Percentiles rank a stretch among this genome's conserved stretches.
These are phyloP conservation scores for Galerucella pusilla DNA, from an alignment of 2,888 invertebrate species.

Conservation along the genomic window DNA sequence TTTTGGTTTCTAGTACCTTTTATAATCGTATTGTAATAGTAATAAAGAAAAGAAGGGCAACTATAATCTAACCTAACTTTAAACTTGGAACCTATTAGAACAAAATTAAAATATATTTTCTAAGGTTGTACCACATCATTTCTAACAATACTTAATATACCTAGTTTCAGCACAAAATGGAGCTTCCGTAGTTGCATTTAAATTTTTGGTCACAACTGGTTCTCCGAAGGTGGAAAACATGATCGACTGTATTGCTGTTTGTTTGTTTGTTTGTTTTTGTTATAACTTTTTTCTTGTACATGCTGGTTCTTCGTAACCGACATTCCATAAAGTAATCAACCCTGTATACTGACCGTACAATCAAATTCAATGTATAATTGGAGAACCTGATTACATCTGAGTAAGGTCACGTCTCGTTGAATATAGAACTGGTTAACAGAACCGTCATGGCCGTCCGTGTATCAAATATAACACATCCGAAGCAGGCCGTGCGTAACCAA, in stretches of 20 bases:
- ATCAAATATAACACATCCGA: conserved; percentile 24
- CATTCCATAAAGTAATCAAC: neutral
- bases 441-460: conserved; percentile 18
- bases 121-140: too few relatives aligned
- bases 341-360: conserved; percentile 8
- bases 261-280: neutral
- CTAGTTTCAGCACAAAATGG: too few relatives aligned
- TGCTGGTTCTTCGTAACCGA: neutral
- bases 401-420: conserved; percentile 22
- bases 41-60: too few relatives aligned
- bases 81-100: too few relatives aligned
- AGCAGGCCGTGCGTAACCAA: conserved; percentile 18
- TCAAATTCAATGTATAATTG: conserved; percentile 13
- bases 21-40: too few relatives aligned
- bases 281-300: neutral
- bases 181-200: too few relatives aligned
- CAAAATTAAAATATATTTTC: too few relatives aligned
- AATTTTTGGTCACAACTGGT: too few relatives aligned
- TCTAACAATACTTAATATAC: too few relatives aligned
- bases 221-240: neutral
- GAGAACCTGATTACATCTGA: conserved; percentile 18
- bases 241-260: neutral
- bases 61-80: too few relatives aligned
- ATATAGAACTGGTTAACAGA: conserved; percentile 22
- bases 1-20: too few relatives aligned